Evolutionary conservation across 2,113 vertebrate species (phyloP).

Genomic region (Grammomys surdaster): DNA sequence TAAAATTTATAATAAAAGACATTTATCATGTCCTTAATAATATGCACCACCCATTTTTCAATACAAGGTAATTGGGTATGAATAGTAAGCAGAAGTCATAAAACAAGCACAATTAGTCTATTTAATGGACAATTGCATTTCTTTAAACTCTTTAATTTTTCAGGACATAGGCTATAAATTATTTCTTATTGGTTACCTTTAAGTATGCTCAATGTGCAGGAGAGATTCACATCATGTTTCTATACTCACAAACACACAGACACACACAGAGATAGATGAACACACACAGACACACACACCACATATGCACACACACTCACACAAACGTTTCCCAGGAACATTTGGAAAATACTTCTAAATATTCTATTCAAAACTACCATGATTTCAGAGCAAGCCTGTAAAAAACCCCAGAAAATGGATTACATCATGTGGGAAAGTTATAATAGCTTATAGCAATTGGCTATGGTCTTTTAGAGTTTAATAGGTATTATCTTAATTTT

Average conservation of each 20-base stretch:
- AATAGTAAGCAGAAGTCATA: conserved; percentile 51
- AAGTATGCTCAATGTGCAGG: neutral
- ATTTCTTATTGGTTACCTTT: conserved; percentile 24
- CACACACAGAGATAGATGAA: neutral
- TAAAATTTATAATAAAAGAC: conserved; percentile 55
- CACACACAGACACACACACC: neutral
- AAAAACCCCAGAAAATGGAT: conserved; percentile 3
- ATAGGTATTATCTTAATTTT: conserved; percentile 16
- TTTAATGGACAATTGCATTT: conserved; percentile 45
- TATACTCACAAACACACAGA: neutral
- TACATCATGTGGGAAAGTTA: neutral
- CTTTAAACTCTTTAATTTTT: conserved; percentile 50
- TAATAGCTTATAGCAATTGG: conserved; percentile 17
- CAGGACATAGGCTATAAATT: neutral
- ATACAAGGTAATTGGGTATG: conserved; percentile 48
- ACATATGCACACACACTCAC: neutral
- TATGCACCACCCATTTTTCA: neutral
- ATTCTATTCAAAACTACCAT: conserved; percentile 36
- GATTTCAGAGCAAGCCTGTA: neutral
- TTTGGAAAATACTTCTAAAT: neutral
- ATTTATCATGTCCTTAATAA: conserved; percentile 36
- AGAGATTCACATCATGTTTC: neutral
- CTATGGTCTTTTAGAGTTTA: conserved; percentile 46
- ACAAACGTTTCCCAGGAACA: neutral
- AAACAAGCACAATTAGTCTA: conserved; percentile 35